A percentile compares a stretch with the other conserved stretches of the same genome.
phyloP scores from a whole-genome alignment of 1,140 invertebrate genomes.

The honey bee (Apis mellifera) region Amel_HAv3.1 CM009941.2:13536001-13536500 shows the following conservation, averaged over 20 bases:
- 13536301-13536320: neutral
- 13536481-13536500: conserved; percentile 27
- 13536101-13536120: conserved; percentile 19
- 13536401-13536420: neutral
- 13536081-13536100: conserved; percentile 36
- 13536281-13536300: neutral
- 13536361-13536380: neutral
- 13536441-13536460: neutral
- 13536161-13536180: conserved; percentile 24
- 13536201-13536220: conserved; percentile 7
- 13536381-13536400: neutral
- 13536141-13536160: conserved; percentile 35
- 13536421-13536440: conserved; percentile 20
- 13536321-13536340: neutral
- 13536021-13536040: conserved; percentile 1
- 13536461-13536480: neutral
- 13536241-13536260: neutral
- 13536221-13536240: neutral
- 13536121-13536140: conserved; percentile 38
- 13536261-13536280: neutral
- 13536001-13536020: neutral
- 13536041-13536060: conserved; percentile 8
- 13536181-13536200: neutral
- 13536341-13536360: neutral
- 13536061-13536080: conserved; percentile 37